A percentile compares a stretch with the other conserved stretches of the same genome.
These are phyloP conservation scores for Zaprionus bogoriensis DNA, from an alignment of 2,888 invertebrate genomes.

Conservation along the genomic window DNA sequence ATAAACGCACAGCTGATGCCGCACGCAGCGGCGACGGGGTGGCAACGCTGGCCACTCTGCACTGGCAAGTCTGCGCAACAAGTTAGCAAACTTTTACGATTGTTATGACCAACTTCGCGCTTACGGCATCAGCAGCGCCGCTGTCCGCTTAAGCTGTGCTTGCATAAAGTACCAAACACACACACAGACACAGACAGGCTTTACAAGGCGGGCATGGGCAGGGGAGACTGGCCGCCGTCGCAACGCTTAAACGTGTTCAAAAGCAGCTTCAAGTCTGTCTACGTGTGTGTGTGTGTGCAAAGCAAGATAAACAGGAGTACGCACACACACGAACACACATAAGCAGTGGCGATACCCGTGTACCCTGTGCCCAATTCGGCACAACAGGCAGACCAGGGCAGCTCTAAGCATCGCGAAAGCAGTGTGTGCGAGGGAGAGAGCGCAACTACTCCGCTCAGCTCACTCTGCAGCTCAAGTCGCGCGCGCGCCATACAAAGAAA, in stretches of 20 bases:
- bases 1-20: slow-evolving; percentile 19
- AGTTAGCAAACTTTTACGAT: slow-evolving; percentile 70
- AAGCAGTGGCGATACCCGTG: slow-evolving; percentile 8
- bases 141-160: slow-evolving; percentile 58
- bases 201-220: not conserved
- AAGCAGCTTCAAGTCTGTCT: slow-evolving; percentile 55
- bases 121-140: slow-evolving; percentile 61
- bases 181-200: slow-evolving; percentile 5
- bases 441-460: no score
- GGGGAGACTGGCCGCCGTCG: not conserved
- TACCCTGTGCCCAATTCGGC: slow-evolving; percentile 50
- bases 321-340: slow-evolving; percentile 7
- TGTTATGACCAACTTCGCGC: slow-evolving; percentile 75
- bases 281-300: slow-evolving; percentile 21
- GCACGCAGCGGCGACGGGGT: slow-evolving; percentile 29
- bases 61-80: slow-evolving; percentile 61
- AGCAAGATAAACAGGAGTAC: slow-evolving; percentile 61
- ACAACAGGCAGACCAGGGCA: slow-evolving; percentile 9
- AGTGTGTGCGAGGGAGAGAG: not conserved
- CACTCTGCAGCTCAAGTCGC: slow-evolving; percentile 13
- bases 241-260: slow-evolving; percentile 58
- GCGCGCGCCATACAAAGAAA: slow-evolving; percentile 34
- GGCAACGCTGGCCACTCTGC: slow-evolving; percentile 54
- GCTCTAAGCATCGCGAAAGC: not conserved
- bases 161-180: slow-evolving; percentile 64